Conservation (phyloP, 2,888 invertebrate genomes). For the Nycteola revayana region DNA sequence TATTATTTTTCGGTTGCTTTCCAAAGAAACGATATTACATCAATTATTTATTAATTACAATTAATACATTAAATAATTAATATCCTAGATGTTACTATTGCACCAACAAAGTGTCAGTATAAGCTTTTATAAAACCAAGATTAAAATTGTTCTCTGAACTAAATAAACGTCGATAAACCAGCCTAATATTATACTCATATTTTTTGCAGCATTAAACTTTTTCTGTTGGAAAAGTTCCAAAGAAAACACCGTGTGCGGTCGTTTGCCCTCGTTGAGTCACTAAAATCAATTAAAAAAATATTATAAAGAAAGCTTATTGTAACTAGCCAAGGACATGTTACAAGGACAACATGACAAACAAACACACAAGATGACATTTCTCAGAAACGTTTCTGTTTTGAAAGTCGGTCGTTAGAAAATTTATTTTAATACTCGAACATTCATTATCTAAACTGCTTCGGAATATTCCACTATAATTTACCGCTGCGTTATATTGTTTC, state of each 20-base stretch:
- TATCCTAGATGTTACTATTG: too few relatives aligned
- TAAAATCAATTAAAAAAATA: constrained; percentile 26
- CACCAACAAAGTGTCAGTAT: too few relatives aligned
- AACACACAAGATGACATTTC: constrained; percentile 16
- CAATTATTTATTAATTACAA: too few relatives aligned
- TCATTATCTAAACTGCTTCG: too few relatives aligned
- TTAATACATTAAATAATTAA: too few relatives aligned
- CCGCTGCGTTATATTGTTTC: constrained; percentile 15
- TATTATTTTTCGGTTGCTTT: too few relatives aligned
- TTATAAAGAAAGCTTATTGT: constrained; percentile 21
- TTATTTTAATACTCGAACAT: too few relatives aligned
- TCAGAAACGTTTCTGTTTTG: constrained; percentile 14
- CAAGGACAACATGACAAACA: constrained; percentile 13
- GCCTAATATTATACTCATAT: too few relatives aligned
- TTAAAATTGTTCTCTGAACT: constrained; percentile 23
- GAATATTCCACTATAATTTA: constrained; percentile 14
- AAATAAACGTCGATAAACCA: constrained; percentile 20
- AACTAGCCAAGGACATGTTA: constrained; percentile 15
- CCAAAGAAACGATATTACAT: too few relatives aligned
- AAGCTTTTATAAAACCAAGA: too few relatives aligned
- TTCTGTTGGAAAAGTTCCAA: constrained; percentile 58
- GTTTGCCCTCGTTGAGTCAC: constrained; percentile 41
- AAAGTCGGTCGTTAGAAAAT: too few relatives aligned
- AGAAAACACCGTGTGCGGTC: constrained; percentile 55
- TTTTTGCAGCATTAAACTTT: constrained; percentile 19